A percentile compares a stretch with the other conserved stretches of the same genome.
phyloP scores from a whole-genome alignment of 2,888 invertebrate genomes.

The Drosophila fulvimacula region DNA sequence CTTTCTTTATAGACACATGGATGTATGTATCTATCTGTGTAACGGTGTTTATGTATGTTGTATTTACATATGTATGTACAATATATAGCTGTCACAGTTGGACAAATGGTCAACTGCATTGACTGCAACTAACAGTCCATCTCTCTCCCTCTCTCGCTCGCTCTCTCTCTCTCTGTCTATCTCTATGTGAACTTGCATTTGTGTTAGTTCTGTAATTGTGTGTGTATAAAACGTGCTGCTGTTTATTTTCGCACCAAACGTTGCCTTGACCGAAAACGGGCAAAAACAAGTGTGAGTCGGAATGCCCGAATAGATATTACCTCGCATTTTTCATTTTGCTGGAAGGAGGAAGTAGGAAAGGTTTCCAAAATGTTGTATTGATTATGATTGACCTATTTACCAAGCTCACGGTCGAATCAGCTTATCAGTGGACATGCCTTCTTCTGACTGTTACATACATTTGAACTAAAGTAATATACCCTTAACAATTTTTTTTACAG shows the following conservation, averaged over 20 bases:
- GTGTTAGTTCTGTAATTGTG: constrained; percentile 18
- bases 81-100: constrained; percentile 27
- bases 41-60: neutral
- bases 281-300: constrained; percentile 23
- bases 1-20: neutral
- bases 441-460: too few relatives aligned
- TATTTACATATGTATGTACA: constrained; percentile 4
- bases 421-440: too few relatives aligned
- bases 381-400: neutral
- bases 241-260: constrained; percentile 35
- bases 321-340: neutral
- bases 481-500: neutral
- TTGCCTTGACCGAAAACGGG: constrained; percentile 67
- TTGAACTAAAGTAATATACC: neutral
- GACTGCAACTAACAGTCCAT: constrained; percentile 24
- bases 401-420: too few relatives aligned
- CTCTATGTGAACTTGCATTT: constrained; percentile 34
- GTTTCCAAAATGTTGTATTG: neutral
- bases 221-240: constrained; percentile 32
- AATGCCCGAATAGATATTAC: neutral
- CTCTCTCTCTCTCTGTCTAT: neutral
- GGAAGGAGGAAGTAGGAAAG: neutral
- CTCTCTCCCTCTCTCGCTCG: constrained; percentile 12
- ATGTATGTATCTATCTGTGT: neutral
- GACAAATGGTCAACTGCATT: constrained; percentile 47